Percentiles rank a stretch among this genome's conserved stretches.
phyloP scores from a whole-genome alignment of 2,113 vertebrate genomes.

The Rhagologus leucostigma region DNA sequence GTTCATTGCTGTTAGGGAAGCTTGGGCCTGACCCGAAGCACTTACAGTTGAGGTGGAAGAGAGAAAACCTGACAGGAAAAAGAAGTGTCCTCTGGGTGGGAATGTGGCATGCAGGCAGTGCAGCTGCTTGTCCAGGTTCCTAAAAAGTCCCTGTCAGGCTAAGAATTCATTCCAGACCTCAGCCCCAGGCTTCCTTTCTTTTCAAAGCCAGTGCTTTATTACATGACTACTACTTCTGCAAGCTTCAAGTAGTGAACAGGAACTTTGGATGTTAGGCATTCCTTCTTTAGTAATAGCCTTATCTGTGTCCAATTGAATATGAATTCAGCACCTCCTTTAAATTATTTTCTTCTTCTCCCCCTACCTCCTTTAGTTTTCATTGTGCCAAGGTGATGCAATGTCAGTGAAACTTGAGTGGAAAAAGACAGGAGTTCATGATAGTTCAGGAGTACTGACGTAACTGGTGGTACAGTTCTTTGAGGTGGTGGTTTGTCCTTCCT shows the following conservation, averaged over 20 bases:
- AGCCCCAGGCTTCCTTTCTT: not conserved
- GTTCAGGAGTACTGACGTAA: not conserved
- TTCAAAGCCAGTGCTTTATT: not conserved
- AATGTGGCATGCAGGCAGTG: not conserved
- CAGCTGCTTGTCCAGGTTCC: conserved; percentile 19
- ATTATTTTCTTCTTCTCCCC: not conserved
- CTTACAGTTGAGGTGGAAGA: not conserved
- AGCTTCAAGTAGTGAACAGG: not conserved
- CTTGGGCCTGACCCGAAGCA: not conserved
- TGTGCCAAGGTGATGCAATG: not conserved
- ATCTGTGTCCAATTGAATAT: not conserved
- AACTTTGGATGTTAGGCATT: not conserved
- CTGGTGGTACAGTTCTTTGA: not conserved
- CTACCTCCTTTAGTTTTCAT: not conserved
- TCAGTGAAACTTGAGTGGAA: not conserved
- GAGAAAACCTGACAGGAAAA: not conserved
- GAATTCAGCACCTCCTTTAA: not conserved
- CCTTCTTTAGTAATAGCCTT: not conserved
- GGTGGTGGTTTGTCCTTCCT: not conserved
- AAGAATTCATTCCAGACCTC: conserved; percentile 6
- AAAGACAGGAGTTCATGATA: not conserved
- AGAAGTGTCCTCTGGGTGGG: not conserved
- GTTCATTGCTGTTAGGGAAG: not conserved
- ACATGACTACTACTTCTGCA: not conserved
- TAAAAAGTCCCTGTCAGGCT: not conserved